Base-by-base conservation (phyloP, 2,888 invertebrate species). In the Campoplex nolae region DNA sequence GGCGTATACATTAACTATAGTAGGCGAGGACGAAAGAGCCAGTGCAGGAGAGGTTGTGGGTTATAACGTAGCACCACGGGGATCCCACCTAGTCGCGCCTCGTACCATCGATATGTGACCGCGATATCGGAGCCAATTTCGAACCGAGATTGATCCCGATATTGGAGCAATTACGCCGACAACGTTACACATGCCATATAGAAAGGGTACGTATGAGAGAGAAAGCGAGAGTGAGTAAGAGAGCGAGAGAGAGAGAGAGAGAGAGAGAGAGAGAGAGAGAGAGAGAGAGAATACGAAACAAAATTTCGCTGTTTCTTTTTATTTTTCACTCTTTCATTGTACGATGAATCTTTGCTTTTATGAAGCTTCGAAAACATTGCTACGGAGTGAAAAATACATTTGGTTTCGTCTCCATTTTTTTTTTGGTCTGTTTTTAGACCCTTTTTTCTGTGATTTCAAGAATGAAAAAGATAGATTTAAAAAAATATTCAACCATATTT, bases 131-230 rank as follows among this genome's bases (percentile, higher is more conserved):
- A 86, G 80, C 86, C 86, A 86, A 86, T 86, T 83, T 86, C 80
- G 86, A 76, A 83, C 86, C 86, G 83, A 86, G 83, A 86, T 86
- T 86, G 86, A 86, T 86, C 86, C 83, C 83, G 76, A 83, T 86
- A 86, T 86, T 86, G 86, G 76, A 80, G 80, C 86, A 86, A 86
- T 86, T 83, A 83, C 79, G 86, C 80, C 76, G 75, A 76, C 71
- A 67, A 76, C 70, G 83, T 80, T 58, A 73, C 81, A 82, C 71
- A 76, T 73, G 78, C 54, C n/a, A 48, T n/a, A n/a, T 48, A 56
- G 51, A 54, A 48, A 74, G 28, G 67, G 71, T 45, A n/a, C n/a
- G n/a, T n/a, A 32, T 38, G 75, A 48, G 76, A 9, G 71, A 54
- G 70, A 65, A 16, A 70, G 62, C n/a, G 38, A 51, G 23, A 23